Base-by-base conservation (phyloP, 1,140 invertebrate genomes). In the Drosophila tani region DNA sequence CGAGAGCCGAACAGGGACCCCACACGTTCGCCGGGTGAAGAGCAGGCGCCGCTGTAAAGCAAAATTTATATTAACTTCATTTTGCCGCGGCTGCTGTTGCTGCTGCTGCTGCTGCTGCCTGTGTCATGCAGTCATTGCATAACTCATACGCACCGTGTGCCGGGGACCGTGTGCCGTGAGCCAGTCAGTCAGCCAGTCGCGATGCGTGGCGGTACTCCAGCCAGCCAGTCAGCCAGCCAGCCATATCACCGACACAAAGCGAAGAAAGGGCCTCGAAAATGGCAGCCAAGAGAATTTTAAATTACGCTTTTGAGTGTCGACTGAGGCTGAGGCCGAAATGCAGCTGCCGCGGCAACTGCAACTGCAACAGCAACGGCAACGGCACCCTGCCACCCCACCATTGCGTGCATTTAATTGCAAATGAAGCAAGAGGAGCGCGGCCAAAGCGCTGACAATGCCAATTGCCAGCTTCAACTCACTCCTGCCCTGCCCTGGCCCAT, bases 61-160 rank as follows among this genome's bases (percentile, higher is more conserved):
- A 90, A 79, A 86, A 88, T 85, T 85, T 84, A 90, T 90, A 90
- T 88, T 90, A 88, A 88, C 84, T 88, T 88, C 85, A 88, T 90
- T 88, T 86, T 71, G 60, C 60, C 58, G 47, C 50, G 49, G 75
- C 32, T 60, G 43, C 32, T 47, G 64, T 14, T 19, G 45, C 35
- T 49, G 24, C 24, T 50, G 32, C 12, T 21, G 27, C 66, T 35
- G 45, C 43, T 74, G 9, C 38, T 63, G 68, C 49, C 47, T 43
- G 32, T 67, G 80, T 67, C 79, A 82, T 78, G 83, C 73, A 87
- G 77, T 62, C 77, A 47, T 80, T 82, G 84, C 84, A 87, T 87
- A 87, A 87, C 84, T 87, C 84, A 87, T 88, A 87, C 84, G 84
- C 84, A 87, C 84, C 84, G 84, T 87, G 84, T 82, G 76, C 84